Percentiles rank a stretch among this genome's conserved stretches.
Conservation (phyloP, 2,888 invertebrate species). For the Phyllotreta striolata region DNA sequence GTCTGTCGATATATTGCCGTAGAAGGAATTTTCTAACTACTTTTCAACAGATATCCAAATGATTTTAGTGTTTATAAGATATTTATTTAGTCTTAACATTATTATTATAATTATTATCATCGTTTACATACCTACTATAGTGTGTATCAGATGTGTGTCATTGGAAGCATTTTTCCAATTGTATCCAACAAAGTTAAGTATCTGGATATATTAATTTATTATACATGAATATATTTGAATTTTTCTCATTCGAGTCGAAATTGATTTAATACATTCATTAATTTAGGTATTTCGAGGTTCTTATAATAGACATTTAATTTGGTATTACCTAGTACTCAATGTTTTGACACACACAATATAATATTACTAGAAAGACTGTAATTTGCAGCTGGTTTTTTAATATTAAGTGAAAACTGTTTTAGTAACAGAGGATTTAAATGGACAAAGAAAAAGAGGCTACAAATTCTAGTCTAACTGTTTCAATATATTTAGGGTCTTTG, state of each 20-base stretch:
- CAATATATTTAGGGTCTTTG: slow-evolving; percentile 7
- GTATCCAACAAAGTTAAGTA: no score
- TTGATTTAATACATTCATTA: no score
- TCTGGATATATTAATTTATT: no score
- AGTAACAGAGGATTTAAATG: not conserved
- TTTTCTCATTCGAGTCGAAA: no score
- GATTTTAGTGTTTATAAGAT: slow-evolving; percentile 15
- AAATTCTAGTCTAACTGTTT: no score
- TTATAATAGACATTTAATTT: no score
- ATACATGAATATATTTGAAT: no score
- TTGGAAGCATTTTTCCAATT: no score
- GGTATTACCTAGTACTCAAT: not conserved
- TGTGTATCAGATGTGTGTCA: not conserved
- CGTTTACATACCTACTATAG: slow-evolving; percentile 6
- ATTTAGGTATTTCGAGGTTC: no score
- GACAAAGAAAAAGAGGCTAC: no score
- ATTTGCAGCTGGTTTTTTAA: no score
- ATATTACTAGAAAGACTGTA: not conserved
- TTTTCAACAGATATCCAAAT: slow-evolving; percentile 33
- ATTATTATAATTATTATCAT: slow-evolving; percentile 13
- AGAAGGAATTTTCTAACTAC: slow-evolving; percentile 26
- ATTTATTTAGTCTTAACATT: slow-evolving; percentile 1
- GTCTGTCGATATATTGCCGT: slow-evolving; percentile 23
- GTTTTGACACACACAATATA: not conserved
- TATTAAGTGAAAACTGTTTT: no score